Percentiles rank a stretch among this genome's conserved stretches.
phyloP scores from a whole-genome alignment of 2,797 vertebrate genomes.

The Channa striata region DNA sequence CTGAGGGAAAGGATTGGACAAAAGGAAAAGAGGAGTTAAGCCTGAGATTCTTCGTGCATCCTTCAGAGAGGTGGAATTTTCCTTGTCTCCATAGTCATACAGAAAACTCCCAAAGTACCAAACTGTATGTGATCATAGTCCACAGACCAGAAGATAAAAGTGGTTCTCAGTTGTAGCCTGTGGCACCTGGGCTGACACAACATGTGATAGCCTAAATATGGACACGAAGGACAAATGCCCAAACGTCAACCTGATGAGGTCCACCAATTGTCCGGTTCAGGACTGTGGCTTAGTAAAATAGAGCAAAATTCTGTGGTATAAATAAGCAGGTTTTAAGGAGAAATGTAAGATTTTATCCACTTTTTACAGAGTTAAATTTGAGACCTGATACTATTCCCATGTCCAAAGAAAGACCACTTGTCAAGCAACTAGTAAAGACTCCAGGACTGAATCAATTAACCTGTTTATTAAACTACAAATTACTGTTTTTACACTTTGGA shows the following conservation, averaged over 20 bases:
- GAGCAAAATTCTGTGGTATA: neutral
- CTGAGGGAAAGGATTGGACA: slow-evolving; percentile 16
- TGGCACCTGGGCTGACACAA: slow-evolving; percentile 11
- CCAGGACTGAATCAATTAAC: neutral
- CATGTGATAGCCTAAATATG: no score
- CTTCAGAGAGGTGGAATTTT: neutral
- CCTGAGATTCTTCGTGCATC: neutral
- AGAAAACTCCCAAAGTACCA: no score
- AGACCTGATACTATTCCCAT: neutral
- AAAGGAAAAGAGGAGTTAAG: neutral
- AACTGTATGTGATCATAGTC: no score
- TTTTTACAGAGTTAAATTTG: neutral
- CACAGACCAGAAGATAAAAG: slow-evolving; percentile 1
- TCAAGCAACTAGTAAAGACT: neutral
- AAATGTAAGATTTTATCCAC: neutral
- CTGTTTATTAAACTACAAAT: neutral
- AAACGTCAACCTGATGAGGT: no score
- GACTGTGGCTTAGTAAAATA: no score
- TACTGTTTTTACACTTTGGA: neutral
- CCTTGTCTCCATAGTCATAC: no score
- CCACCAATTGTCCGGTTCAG: no score
- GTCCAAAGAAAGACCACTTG: neutral
- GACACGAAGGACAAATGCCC: no score
- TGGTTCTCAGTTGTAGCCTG: neutral
- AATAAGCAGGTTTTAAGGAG: neutral